Percentiles rank a stretch among this genome's conserved stretches.
Evolutionary conservation across 2,888 invertebrate genomes (phyloP).

Genomic region (Tupiocoris notatus): DNA sequence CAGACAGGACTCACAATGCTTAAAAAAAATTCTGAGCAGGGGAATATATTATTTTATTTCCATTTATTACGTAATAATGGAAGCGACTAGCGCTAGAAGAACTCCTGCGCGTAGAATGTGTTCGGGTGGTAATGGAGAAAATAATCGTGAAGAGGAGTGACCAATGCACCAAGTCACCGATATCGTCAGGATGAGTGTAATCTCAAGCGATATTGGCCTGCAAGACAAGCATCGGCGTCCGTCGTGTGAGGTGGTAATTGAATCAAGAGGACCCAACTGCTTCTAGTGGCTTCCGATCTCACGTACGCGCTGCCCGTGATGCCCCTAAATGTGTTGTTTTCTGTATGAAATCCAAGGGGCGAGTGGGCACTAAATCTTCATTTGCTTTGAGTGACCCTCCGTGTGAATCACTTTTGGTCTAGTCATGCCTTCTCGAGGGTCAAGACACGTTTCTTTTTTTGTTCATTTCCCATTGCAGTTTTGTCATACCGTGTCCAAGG

Average conservation of each 20-base stretch:
- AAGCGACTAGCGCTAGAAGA: too few species aligned
- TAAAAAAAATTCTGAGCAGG: too few species aligned
- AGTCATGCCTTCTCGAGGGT: neutral
- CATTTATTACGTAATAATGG: too few species aligned
- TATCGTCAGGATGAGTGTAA: constrained; percentile 10
- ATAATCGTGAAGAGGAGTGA: neutral
- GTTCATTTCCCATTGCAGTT: too few species aligned
- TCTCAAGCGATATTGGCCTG: neutral
- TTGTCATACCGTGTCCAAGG: too few species aligned
- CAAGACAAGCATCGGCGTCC: neutral
- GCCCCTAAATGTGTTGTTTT: constrained; percentile 39
- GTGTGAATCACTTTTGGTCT: constrained; percentile 28
- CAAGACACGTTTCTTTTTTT: neutral
- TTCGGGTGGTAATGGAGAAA: too few species aligned
- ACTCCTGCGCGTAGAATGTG: too few species aligned
- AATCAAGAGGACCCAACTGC: neutral
- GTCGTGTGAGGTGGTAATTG: constrained; percentile 18
- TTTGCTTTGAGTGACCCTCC: constrained; percentile 54
- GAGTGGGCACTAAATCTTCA: constrained; percentile 40
- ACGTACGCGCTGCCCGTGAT: constrained; percentile 1
- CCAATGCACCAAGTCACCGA: constrained; percentile 1
- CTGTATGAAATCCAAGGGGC: constrained; percentile 41
- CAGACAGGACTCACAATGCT: too few species aligned
- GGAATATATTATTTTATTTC: too few species aligned
- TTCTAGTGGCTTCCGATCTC: neutral